Conservation (phyloP, 2,113 vertebrate genomes). For the Quiscalus mexicanus region DNA sequence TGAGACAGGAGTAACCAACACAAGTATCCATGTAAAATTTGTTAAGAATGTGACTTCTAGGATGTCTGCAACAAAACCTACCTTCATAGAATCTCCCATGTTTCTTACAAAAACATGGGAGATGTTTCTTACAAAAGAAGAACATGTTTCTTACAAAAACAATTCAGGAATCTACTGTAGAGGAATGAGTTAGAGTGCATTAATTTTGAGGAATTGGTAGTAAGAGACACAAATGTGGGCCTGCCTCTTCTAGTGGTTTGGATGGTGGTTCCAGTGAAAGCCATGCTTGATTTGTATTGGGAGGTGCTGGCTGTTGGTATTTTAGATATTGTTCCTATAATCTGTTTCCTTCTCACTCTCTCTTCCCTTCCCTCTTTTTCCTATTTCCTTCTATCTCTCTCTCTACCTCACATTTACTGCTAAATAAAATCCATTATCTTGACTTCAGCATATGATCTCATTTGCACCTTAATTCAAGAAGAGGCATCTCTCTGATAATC, state of each 20-base stretch:
- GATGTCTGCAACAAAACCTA: not conserved
- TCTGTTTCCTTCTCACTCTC: not conserved
- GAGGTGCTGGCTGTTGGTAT: not conserved
- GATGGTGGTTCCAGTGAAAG: not conserved
- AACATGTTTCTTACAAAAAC: not conserved
- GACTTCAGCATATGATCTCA: not conserved
- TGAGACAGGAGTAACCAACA: not conserved
- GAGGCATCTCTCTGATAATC: not conserved
- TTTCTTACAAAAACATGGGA: not conserved
- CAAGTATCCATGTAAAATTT: not conserved
- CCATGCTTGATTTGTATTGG: not conserved
- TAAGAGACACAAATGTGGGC: not conserved
- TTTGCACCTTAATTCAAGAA: not conserved
- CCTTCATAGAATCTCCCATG: not conserved
- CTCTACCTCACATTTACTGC: not conserved
- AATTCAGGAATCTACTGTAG: not conserved
- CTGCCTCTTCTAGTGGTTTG: not conserved
- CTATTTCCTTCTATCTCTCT: not conserved
- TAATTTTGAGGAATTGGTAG: not conserved
- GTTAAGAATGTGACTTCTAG: not conserved
- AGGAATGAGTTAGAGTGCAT: not conserved
- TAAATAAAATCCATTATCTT: not conserved
- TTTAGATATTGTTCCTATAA: not conserved
- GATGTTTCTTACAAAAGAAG: not conserved
- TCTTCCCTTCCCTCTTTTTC: not conserved